phyloP scores from a whole-genome alignment of 2,113 vertebrate genomes.

The Gnathonemus longibarbis region DNA sequence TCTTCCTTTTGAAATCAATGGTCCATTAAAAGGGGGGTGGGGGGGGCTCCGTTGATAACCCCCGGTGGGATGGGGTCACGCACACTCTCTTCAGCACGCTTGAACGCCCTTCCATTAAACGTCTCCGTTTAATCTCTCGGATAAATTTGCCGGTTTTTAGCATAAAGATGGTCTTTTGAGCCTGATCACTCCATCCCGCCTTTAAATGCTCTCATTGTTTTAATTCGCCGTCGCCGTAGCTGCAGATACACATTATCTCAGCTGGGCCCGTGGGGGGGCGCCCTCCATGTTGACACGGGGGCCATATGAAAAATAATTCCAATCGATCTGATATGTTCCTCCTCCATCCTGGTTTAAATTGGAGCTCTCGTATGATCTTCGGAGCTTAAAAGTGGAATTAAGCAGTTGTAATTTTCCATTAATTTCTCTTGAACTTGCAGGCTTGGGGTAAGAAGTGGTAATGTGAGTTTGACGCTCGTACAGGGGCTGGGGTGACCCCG shows the following conservation, averaged over 20 bases:
- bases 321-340: not conserved
- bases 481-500: not conserved
- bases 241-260: not conserved
- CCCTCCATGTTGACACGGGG: not conserved
- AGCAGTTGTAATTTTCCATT: not conserved
- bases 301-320: not conserved
- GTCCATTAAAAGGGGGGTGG: not conserved
- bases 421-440: conserved; percentile 1
- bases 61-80: not conserved
- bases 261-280: not conserved
- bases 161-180: conserved; percentile 2
- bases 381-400: not conserved
- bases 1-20: not conserved
- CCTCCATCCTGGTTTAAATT: not conserved
- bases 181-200: not conserved
- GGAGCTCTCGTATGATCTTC: not conserved
- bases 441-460: not conserved
- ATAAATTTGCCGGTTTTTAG: not conserved
- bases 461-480: not conserved
- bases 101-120: not conserved
- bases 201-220: not conserved
- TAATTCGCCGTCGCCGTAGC: not conserved
- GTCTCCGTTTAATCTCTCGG: not conserved
- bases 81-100: not conserved
- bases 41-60: not conserved